Evolutionary conservation across 2,888 invertebrate species (phyloP), one percentile per base, ranked within the genome.

Genomic region (Eupithecia vulgata): DNA sequence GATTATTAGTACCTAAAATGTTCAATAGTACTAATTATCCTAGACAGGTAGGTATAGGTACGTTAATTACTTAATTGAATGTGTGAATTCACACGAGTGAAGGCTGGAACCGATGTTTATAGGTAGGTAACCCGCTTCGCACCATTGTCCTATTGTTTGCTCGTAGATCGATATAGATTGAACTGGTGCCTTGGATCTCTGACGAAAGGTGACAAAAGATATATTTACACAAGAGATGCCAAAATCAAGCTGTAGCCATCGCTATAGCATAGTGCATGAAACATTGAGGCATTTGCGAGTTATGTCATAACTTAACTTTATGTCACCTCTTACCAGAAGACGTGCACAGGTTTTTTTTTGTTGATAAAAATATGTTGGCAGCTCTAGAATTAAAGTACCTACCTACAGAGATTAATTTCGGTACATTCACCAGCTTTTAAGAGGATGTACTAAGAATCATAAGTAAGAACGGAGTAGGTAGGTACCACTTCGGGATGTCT

Each of bases 71-170:
- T n/a, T n/a, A 71, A 80, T 79, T 78, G 76, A 78, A 77, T 79
- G 81, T 82, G 79, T 61, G 72, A 57, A 77, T 81, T 85, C 85
- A 73, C 85, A 85, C 83, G 34, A 57, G 45, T 72, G 75, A 75
- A 79, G 78, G 81, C 79, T 76, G 71, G 75, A 80, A 78, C 73
- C n/a, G 67, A 72, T 78, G 78, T 76, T 77, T 77, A 83, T 81
- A 79, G 88, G 87, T 81, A 79, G 88, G 87, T 89, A 85, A 89
- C 91, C 90, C 74, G 83, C 77, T 91, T 91, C 91, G 68, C 91
- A 91, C 79, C 80, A 88, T 89, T 90, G 89, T 89, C 76, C 69
- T 21, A 73, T 77, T 76, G 72, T 76, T 74, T 76, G 59, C 68
- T 67, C 61, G 35, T 30, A 70, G 72, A 76, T 74, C 72, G 72